phyloP scores from a whole-genome alignment of 2,888 invertebrate genomes.

The Gortyna flavago region DNA sequence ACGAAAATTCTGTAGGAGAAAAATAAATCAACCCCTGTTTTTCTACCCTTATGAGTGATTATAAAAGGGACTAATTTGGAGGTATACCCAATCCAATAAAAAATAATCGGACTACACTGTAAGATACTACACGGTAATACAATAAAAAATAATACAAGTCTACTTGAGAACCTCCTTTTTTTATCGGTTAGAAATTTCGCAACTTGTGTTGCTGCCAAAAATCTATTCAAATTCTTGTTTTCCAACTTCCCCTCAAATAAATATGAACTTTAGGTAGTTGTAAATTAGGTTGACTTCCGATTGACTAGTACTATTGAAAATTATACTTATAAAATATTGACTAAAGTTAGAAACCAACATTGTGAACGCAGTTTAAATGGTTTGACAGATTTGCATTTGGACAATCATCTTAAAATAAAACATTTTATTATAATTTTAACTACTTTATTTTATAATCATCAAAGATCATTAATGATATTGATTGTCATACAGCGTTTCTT shows the following conservation, averaged over 20 bases:
- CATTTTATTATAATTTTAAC: neutral
- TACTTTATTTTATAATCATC: constrained; percentile 15
- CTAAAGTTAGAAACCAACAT: neutral
- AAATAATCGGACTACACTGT: neutral
- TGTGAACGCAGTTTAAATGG: neutral
- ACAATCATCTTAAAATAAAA: constrained; percentile 24
- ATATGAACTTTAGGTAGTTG: neutral
- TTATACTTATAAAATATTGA: neutral
- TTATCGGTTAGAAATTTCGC: neutral
- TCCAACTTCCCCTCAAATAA: neutral
- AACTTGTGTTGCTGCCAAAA: neutral
- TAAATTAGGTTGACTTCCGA: neutral
- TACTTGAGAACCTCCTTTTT: neutral
- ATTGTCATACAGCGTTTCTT: neutral
- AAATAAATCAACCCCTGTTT: neutral
- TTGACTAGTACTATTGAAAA: neutral
- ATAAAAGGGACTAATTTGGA: neutral
- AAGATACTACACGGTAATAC: neutral
- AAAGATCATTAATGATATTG: constrained; percentile 7
- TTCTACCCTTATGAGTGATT: neutral
- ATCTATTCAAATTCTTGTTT: neutral
- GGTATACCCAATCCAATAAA: neutral
- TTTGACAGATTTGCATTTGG: neutral
- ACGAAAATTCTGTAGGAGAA: neutral
- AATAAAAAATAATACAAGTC: neutral